These are phyloP conservation scores for Cydia amplana DNA, from an alignment of 1,140 invertebrate genomes.

Conservation along the genomic window DNA sequence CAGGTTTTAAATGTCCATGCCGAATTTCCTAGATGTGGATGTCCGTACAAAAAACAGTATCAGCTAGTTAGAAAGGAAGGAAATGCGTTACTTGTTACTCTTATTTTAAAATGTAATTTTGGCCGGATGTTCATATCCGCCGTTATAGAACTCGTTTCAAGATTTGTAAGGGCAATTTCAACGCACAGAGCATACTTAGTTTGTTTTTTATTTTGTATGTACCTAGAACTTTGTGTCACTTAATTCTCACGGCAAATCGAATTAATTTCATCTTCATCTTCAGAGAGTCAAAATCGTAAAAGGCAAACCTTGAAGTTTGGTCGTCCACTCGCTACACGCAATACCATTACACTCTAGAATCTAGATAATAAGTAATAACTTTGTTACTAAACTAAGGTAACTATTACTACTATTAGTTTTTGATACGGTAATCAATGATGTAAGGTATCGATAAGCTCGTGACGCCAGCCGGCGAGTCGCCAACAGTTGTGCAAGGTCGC, in stretches of 20 bases:
- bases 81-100: neutral
- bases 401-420: slow-evolving; percentile 2
- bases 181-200: neutral
- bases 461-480: slow-evolving; percentile 50
- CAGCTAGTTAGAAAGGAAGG: neutral
- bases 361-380: neutral
- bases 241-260: too few relatives aligned
- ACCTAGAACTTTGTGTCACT: too few relatives aligned
- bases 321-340: slow-evolving; percentile 37
- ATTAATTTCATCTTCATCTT: too few relatives aligned
- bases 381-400: neutral
- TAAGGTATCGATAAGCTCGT: slow-evolving; percentile 12
- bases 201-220: too few relatives aligned
- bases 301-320: too few relatives aligned
- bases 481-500: slow-evolving; percentile 73
- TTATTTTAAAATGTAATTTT: neutral
- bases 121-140: neutral
- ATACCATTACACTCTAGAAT: neutral
- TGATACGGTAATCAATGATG: neutral
- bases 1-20: too few relatives aligned
- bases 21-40: too few relatives aligned
- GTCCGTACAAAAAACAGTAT: neutral
- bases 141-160: neutral
- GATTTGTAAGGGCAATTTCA: neutral
- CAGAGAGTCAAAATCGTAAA: too few relatives aligned